Base-by-base conservation (phyloP, 1,140 invertebrate genomes). In the Diorhabda carinulata region DNA sequence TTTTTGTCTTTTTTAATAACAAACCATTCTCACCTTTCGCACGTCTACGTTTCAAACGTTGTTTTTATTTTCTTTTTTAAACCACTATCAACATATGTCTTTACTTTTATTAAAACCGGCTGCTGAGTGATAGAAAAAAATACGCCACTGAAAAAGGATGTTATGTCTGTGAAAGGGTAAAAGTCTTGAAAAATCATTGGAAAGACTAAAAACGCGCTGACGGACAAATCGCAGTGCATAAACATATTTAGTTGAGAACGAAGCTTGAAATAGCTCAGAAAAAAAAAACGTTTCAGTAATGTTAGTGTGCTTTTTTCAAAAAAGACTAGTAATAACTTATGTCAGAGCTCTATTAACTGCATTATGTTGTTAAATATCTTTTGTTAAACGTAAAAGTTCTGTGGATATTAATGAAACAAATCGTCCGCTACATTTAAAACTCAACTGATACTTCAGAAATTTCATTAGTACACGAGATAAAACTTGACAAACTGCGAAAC, bases 131-230 rank as follows among this genome's bases (percentile, higher is more conserved):
- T 60, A 67, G 57, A 67, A 66, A 66, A 57, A 66, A 52, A n/a
- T n/a, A 52, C 25, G 47, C 4, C 47, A 8, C 65, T 66, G 43
- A 60, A 66, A 67, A 67, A 67, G 65, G 65, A 67, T 67, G 65
- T 67, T 67, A 67, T 67, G 65, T 67, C 65, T 67, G 44, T 9
- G 65, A 60, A 67, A 67, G 65, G 65, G 65, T 67, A 57, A 67
- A 63, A 10, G 57, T 40, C 60, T 58, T 43, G 63, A 57, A 67
- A 60, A 67, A 60, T 67, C 43, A 43, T 43, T 40, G 52, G 9
- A 44, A 43, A 60, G n/a, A 40, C 43, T 60, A 43, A 61, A 59
- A 58, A 58, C 52, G 57, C 42, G 65, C 45, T 63, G 65, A 67
- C 43, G 65, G 65, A 67, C 57, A 60, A 60, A 60, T 45, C 57